Percentiles rank a stretch among this genome's conserved stretches.
These are phyloP conservation scores for Discoglossus pictus DNA, from an alignment of 2,797 vertebrate genomes.

Conservation along the genomic window DNA sequence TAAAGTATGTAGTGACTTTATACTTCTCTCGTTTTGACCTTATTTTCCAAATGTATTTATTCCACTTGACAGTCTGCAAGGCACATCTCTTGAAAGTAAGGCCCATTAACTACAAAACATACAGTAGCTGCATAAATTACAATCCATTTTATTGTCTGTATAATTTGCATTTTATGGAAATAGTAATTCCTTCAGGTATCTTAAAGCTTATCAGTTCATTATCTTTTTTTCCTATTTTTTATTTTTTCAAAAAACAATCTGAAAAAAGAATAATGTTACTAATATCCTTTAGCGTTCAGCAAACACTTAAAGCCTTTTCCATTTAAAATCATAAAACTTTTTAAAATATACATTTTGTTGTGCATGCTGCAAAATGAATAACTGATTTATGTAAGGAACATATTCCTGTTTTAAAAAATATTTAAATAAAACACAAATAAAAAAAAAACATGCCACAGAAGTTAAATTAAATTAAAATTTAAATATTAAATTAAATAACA, in stretches of 20 bases:
- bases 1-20: conserved; percentile 41
- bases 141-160: conserved; percentile 52
- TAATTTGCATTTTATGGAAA: conserved; percentile 53
- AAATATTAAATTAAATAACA: too few relatives aligned
- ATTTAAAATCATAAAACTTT: too few relatives aligned
- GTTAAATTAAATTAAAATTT: too few relatives aligned
- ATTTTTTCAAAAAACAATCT: conserved; percentile 38
- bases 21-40: conserved; percentile 49
- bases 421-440: too few relatives aligned
- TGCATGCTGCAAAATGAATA: too few relatives aligned
- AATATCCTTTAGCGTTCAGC: too few relatives aligned
- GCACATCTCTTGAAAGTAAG: conserved; percentile 49
- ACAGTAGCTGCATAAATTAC: conserved; percentile 50
- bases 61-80: conserved; percentile 50
- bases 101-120: conserved; percentile 53
- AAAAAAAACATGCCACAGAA: too few relatives aligned
- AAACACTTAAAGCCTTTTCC: too few relatives aligned
- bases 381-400: too few relatives aligned
- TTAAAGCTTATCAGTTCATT: conserved; percentile 52
- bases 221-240: conserved; percentile 39
- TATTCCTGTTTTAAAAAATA: too few relatives aligned
- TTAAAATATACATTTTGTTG: too few relatives aligned
- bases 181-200: conserved; percentile 49
- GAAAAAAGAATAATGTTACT: conserved; percentile 30
- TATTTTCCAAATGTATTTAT: conserved; percentile 53